A percentile compares a stretch with the other conserved stretches of the same genome.
phyloP scores from a whole-genome alignment of 2,797 vertebrate species.

The Brachymystax lenok region DNA sequence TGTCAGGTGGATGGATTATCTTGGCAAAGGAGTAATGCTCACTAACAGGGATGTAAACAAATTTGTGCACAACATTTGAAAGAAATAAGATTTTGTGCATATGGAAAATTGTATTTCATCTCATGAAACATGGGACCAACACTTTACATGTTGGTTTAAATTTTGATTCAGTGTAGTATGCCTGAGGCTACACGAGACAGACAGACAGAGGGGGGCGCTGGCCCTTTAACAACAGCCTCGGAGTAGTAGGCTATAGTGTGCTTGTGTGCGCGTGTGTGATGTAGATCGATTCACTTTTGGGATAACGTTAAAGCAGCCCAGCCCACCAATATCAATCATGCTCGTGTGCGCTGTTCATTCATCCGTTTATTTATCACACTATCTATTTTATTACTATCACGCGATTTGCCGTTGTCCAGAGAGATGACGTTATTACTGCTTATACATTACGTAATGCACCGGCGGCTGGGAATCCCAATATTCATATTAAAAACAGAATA shows the following conservation, averaged over 20 bases:
- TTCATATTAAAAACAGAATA: neutral
- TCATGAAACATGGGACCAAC: too few species aligned
- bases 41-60: too few species aligned
- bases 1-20: too few species aligned
- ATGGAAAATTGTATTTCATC: too few species aligned
- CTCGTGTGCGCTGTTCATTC: neutral
- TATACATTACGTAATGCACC: conserved; percentile 2
- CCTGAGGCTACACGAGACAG: too few species aligned
- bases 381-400: neutral
- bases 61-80: too few species aligned
- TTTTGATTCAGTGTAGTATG: too few species aligned
- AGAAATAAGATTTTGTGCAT: too few species aligned
- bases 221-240: neutral
- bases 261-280: neutral
- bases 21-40: too few species aligned
- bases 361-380: neutral
- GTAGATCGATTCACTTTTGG: neutral
- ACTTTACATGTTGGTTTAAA: too few species aligned
- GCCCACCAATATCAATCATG: neutral
- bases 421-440: neutral
- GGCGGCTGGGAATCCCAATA: neutral
- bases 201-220: too few species aligned
- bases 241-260: neutral
- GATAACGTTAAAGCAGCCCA: neutral
- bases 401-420: neutral